phyloP scores from a whole-genome alignment of 2,113 vertebrate genomes.

The Pelecanoides urinatrix region DNA sequence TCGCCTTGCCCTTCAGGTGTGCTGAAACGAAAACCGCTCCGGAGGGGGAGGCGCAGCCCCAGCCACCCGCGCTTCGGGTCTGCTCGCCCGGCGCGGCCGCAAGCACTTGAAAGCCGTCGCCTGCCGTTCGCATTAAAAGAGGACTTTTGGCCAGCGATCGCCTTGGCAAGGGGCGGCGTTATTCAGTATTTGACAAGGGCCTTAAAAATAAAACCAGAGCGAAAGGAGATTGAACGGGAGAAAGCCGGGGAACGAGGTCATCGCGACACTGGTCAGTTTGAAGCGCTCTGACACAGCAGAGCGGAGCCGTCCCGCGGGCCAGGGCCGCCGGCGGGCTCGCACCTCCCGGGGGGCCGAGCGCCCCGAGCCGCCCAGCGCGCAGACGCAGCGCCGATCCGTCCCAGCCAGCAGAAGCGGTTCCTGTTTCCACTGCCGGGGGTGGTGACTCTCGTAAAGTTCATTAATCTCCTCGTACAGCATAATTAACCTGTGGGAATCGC shows the following conservation, averaged over 20 bases:
- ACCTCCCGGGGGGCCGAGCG: neutral
- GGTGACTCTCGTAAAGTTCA: neutral
- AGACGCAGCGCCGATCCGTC: rapidly evolving
- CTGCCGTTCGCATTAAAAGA: neutral
- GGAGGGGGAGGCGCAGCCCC: neutral
- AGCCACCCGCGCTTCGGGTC: neutral
- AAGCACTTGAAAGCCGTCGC: neutral
- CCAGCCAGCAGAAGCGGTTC: neutral
- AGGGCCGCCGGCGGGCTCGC: neutral
- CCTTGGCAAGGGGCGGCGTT: neutral
- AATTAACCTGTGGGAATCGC: neutral
- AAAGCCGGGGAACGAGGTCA: neutral
- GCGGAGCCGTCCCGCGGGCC: neutral
- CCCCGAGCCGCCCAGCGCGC: neutral
- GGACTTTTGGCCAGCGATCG: neutral
- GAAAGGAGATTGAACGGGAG: neutral
- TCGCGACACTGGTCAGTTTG: neutral
- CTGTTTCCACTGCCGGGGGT: neutral
- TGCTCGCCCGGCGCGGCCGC: neutral
- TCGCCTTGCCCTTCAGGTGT: neutral
- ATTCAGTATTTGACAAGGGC: neutral
- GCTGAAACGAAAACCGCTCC: neutral
- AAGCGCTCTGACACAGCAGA: neutral
- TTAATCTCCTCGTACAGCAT: neutral
- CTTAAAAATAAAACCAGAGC: neutral